Percentiles rank a stretch among this genome's conserved stretches.
These are phyloP conservation scores for Sebastes trivittatus DNA, from an alignment of 2,797 vertebrate genomes.

Conservation along the genomic window DNA sequence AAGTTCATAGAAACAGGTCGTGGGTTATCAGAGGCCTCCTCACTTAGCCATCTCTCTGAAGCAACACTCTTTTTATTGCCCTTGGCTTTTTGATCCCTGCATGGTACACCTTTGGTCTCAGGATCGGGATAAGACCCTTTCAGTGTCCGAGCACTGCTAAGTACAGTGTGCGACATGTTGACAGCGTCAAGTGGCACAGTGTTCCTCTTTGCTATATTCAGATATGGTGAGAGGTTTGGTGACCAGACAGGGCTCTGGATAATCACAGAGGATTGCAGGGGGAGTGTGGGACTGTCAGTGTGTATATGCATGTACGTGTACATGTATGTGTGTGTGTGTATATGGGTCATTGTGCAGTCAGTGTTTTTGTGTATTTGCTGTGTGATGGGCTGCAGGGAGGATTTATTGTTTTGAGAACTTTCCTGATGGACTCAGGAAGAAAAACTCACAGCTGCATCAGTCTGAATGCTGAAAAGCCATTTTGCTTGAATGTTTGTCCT, in stretches of 20 bases:
- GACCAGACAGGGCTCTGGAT: background rate
- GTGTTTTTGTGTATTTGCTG: constrained; percentile 3
- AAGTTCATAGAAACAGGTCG: background rate
- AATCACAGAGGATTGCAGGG: constrained; percentile 9
- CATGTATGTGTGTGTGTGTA: background rate
- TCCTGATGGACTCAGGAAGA: background rate
- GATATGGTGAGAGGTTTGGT: constrained; percentile 49
- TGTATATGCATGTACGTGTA: background rate
- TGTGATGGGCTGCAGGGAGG: constrained; percentile 1
- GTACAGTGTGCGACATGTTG: constrained; percentile 30
- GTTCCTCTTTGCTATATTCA: constrained; percentile 64
- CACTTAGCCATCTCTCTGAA: background rate
- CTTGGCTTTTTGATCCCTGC: background rate
- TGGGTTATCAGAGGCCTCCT: constrained; percentile 9
- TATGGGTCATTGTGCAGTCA: background rate
- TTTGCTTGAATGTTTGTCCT: constrained; percentile 20
- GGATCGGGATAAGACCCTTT: background rate
- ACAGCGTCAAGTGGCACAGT: constrained; percentile 55
- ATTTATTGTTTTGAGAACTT: constrained; percentile 36
- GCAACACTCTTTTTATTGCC: constrained; percentile 20
- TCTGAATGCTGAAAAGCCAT: constrained; percentile 9
- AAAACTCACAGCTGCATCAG: background rate
- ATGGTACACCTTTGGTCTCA: constrained; percentile 9
- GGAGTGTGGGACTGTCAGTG: background rate
- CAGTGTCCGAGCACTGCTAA: constrained; percentile 2